Percentiles rank a stretch among this genome's conserved stretches.
These are phyloP conservation scores for Syngnathoides biaculeatus DNA, from an alignment of 2,113 vertebrate species.

Conservation along the genomic window DNA sequence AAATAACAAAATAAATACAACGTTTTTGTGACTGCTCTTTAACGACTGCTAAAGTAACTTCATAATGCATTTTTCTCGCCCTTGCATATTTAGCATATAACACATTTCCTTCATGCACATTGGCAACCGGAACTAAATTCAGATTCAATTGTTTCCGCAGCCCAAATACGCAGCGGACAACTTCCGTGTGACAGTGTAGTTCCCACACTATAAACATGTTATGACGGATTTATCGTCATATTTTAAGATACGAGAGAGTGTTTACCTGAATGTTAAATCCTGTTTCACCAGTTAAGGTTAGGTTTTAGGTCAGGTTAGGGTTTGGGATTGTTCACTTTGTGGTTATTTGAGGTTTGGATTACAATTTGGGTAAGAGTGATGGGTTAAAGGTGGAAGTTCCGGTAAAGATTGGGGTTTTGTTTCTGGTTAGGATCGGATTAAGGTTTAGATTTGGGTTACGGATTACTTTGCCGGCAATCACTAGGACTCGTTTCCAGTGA, in stretches of 20 bases:
- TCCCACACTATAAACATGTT: not conserved
- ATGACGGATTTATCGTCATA: not conserved
- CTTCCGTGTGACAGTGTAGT: not conserved
- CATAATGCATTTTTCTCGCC: not conserved
- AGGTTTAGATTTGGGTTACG: too few species aligned
- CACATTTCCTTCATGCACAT: not conserved
- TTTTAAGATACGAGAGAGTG: not conserved
- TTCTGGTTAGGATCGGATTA: too few species aligned
- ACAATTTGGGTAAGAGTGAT: not conserved
- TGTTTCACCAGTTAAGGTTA: not conserved
- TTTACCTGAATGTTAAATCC: not conserved
- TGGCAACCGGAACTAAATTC: not conserved
- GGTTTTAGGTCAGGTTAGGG: not conserved
- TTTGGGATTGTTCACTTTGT: too few species aligned
- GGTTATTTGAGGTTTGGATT: not conserved
- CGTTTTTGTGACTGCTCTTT: conserved; percentile 6
- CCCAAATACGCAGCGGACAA: not conserved
- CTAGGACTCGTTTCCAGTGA: too few species aligned
- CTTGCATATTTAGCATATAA: not conserved
- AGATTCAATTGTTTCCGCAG: not conserved
- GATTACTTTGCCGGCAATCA: too few species aligned
- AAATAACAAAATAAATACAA: not conserved
- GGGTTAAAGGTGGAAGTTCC: too few species aligned
- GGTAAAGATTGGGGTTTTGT: too few species aligned
- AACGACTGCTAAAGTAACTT: conserved; percentile 6